Evolutionary conservation across 2,797 vertebrate genomes (phyloP).

Genomic region (Threskiornis aethiopicus): DNA sequence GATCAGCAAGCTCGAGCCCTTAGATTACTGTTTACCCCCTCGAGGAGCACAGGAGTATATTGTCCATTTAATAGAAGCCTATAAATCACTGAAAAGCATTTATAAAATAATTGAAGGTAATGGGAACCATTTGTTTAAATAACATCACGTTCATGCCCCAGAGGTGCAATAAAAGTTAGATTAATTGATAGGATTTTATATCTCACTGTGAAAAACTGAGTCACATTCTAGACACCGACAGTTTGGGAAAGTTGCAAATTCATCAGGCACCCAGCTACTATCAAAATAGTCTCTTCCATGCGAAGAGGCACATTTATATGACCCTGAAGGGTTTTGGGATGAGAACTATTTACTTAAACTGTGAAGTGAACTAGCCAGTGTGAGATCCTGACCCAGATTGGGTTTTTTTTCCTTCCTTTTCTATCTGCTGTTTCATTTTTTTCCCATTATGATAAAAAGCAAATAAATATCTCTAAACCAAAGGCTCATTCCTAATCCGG

Average conservation of each 20-base stretch:
- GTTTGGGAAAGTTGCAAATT: slow-evolving; percentile 70
- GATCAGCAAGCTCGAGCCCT: not conserved
- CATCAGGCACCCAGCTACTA: slow-evolving; percentile 69
- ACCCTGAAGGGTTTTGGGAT: slow-evolving; percentile 70
- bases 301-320: slow-evolving; percentile 66
- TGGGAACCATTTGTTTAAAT: slow-evolving; percentile 77
- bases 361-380: slow-evolving; percentile 72
- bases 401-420: slow-evolving; percentile 39
- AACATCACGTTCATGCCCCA: slow-evolving; percentile 69
- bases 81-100: slow-evolving; percentile 70
- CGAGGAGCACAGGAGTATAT: slow-evolving; percentile 68
- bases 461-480: slow-evolving; percentile 61
- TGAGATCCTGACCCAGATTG: slow-evolving; percentile 74
- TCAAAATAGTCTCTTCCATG: slow-evolving; percentile 71
- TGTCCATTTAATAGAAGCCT: slow-evolving; percentile 71
- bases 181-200: slow-evolving; percentile 73
- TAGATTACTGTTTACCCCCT: slow-evolving; percentile 56
- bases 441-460: slow-evolving; percentile 62
- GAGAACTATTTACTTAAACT: slow-evolving; percentile 79
- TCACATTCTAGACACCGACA: slow-evolving; percentile 60
- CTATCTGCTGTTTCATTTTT: slow-evolving; percentile 60
- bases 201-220: slow-evolving; percentile 62
- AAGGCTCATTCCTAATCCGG: slow-evolving; percentile 42
- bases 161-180: slow-evolving; percentile 75
- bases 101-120: slow-evolving; percentile 74